phyloP scores from a whole-genome alignment of 2,113 vertebrate species.

The Hypocryptadius cinnamomeus region DNA sequence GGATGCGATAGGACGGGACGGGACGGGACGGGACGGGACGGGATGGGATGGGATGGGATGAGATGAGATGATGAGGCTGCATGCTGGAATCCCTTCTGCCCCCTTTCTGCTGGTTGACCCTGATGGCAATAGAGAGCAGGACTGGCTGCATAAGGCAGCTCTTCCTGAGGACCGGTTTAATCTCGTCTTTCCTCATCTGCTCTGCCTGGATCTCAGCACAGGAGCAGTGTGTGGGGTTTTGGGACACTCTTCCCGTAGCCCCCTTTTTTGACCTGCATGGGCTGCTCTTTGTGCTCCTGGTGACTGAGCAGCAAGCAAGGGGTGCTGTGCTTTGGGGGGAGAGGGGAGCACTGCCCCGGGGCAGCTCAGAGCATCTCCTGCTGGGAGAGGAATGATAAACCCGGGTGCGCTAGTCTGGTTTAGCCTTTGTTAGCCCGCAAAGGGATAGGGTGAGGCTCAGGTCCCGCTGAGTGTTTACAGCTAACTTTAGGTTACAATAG shows the following conservation, averaged over 20 bases:
- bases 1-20: not conserved
- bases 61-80: not conserved
- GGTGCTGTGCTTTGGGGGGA: fast-evolving
- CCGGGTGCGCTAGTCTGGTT: not conserved
- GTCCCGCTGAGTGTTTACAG: not conserved
- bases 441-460: not conserved
- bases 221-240: fast-evolving
- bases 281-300: not conserved
- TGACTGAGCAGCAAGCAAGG: not conserved
- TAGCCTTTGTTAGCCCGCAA: not conserved
- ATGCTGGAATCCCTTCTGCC: not conserved
- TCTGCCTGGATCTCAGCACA: not conserved
- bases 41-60: not conserved
- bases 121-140: not conserved
- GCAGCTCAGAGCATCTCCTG: not conserved
- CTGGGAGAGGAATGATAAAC: not conserved
- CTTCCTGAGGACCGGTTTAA: not conserved
- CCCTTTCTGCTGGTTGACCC: not conserved
- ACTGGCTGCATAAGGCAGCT: not conserved
- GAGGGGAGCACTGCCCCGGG: not conserved
- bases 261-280: not conserved
- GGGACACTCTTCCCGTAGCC: not conserved
- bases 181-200: not conserved
- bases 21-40: not conserved
- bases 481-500: not conserved